These are phyloP conservation scores for Holacanthus passer DNA, from an alignment of 2,113 vertebrate species.

Conservation along the genomic window DNA sequence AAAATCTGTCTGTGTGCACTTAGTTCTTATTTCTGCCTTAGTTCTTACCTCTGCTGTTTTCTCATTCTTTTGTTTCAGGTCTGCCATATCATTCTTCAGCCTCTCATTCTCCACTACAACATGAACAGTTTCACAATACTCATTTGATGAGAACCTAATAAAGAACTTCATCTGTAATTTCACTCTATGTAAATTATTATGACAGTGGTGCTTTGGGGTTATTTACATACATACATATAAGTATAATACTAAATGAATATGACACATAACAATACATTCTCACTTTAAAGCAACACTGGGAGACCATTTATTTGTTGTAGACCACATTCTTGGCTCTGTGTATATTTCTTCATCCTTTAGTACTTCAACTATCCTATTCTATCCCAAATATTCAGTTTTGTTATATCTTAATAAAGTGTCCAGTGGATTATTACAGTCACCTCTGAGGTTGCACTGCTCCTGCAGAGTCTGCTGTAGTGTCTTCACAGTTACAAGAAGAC, in stretches of 20 bases:
- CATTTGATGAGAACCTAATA: not conserved
- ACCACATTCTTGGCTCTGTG: not conserved
- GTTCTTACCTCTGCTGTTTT: conserved; percentile 68
- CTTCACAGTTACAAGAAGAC: conserved; percentile 86
- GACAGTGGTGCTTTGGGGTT: not conserved
- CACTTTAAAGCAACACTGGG: not conserved
- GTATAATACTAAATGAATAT: not conserved
- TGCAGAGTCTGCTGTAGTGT: conserved; percentile 89
- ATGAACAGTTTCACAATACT: not conserved
- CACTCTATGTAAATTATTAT: not conserved
- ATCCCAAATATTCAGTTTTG: not conserved
- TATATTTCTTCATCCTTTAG: not conserved
- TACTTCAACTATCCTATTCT: too few relatives aligned
- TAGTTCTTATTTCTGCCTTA: too few relatives aligned
- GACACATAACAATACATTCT: not conserved
- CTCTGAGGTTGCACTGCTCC: conserved; percentile 90
- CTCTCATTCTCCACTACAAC: conserved; percentile 79
- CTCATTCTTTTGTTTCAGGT: conserved; percentile 67
- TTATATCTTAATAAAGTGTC: not conserved
- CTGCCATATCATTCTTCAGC: conserved; percentile 61
- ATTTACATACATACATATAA: not conserved
- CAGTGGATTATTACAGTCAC: conserved; percentile 75
- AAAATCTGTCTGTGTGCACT: not conserved
- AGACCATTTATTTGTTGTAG: not conserved
- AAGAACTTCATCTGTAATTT: not conserved